Base-by-base conservation (phyloP, 2,113 vertebrate genomes). In the Lepidothrix coronata region DNA sequence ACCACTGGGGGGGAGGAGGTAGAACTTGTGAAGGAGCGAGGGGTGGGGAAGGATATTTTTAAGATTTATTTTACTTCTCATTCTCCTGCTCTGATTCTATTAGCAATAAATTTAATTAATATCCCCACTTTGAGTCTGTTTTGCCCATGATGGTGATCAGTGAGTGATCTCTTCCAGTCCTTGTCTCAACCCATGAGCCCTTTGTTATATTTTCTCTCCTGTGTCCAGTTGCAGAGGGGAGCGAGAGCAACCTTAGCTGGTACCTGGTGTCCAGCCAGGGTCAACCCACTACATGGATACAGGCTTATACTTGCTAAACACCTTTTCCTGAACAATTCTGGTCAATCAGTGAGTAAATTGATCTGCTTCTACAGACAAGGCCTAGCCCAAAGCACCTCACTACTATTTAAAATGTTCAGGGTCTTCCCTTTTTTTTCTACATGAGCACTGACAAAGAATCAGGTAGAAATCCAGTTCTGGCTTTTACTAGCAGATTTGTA, bases 321-420 rank as follows among this genome's bases (percentile, higher is more conserved):
- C 7, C 1, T 68, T 79, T 88, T 63, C 57, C 63, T 48, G 17
- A 24, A 21, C 6, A 30, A 55, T 88, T 85, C 14, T 73, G 17
- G 22, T 30, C 41, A 74, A 57, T 25, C 35, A 61, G 12, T 14
- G 19, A 55, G 6, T 46, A 76, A 89, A 65, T 37, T 44, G 4
- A 8, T 67, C 19, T 82, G 44, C 37, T 91, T 18, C 49, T 68
- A 55, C 20, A 12, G 19, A 51, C 6, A 91, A 55, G 11, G 8
- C 11, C 4, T 12, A 76, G 31, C 9, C 3, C 11, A 72, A 72
- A 44, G 3, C 1, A 20, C 13, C 5, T 11, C 18, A 14, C 1
- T 57, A 23, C 3, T 25, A 8, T 86, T 85, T 43, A 62, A 79
- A 79, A 68, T 48, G 12, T 46, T 63, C 25, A 55, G 7, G 7